These are phyloP conservation scores for Bombus terrestris DNA, from an alignment of 1,140 invertebrate species.

Conservation along the genomic window DNA sequence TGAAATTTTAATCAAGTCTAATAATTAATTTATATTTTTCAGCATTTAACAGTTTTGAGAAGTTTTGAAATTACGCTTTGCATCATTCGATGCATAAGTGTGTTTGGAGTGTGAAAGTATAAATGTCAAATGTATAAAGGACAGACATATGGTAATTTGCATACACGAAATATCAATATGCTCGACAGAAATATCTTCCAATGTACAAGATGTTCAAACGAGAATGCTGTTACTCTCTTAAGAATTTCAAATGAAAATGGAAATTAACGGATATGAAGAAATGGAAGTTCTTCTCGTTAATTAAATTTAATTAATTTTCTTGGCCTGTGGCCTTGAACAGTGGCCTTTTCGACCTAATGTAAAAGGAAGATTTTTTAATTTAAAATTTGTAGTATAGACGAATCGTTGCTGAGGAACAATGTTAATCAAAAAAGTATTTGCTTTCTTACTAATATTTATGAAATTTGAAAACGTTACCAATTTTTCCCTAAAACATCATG, in stretches of 20 bases:
- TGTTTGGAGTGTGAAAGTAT: slow-evolving; percentile 58
- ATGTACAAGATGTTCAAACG: slow-evolving; percentile 65
- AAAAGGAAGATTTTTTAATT: slow-evolving; percentile 68
- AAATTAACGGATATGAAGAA: slow-evolving; percentile 55
- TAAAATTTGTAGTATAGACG: slow-evolving; percentile 62
- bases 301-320: slow-evolving; percentile 75
- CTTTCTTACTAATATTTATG: slow-evolving; percentile 63
- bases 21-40: slow-evolving; percentile 52
- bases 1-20: slow-evolving; percentile 29
- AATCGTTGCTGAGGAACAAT: slow-evolving; percentile 55
- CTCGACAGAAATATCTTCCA: slow-evolving; percentile 62
- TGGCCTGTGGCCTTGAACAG: slow-evolving; percentile 80
- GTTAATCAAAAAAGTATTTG: slow-evolving; percentile 63
- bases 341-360: slow-evolving; percentile 80
- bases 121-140: slow-evolving; percentile 52
- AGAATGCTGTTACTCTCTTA: slow-evolving; percentile 62
- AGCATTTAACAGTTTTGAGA: slow-evolving; percentile 53
- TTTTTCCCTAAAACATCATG: slow-evolving; percentile 66
- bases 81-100: slow-evolving; percentile 54
- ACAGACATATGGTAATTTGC: slow-evolving; percentile 58
- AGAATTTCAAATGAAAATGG: slow-evolving; percentile 44
- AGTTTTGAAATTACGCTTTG: slow-evolving; percentile 61
- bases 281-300: slow-evolving; percentile 55
- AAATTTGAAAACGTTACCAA: slow-evolving; percentile 46
- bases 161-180: slow-evolving; percentile 60